phyloP scores from a whole-genome alignment of 2,888 invertebrate genomes.

The Unio delphinus region DNA sequence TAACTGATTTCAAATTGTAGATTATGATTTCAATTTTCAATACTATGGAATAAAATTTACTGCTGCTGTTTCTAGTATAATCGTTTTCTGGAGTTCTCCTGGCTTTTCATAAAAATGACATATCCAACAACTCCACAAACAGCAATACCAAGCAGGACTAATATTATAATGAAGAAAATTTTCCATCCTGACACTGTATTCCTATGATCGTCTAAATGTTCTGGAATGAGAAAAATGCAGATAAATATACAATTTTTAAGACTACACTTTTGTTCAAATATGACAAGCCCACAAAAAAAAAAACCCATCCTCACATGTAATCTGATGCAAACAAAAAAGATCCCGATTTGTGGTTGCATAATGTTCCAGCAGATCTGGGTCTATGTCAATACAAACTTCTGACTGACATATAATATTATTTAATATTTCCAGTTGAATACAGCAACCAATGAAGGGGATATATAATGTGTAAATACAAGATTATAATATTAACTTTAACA shows the following conservation, averaged over 20 bases:
- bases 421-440: too few species aligned
- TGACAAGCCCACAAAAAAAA: background rate
- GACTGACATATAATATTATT: too few species aligned
- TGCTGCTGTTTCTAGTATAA: slow-evolving; percentile 77
- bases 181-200: slow-evolving; percentile 88
- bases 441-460: too few species aligned
- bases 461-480: too few species aligned
- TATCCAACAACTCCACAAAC: slow-evolving; percentile 89
- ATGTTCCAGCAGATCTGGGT: too few species aligned
- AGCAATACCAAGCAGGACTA: slow-evolving; percentile 86
- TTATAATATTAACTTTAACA: too few species aligned
- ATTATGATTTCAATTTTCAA: too few species aligned
- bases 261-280: background rate
- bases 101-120: slow-evolving; percentile 93
- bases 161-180: slow-evolving; percentile 89
- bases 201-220: slow-evolving; percentile 87
- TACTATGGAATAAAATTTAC: background rate
- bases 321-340: background rate
- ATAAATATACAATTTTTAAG: background rate
- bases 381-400: too few species aligned
- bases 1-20: too few species aligned
- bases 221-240: slow-evolving; percentile 34
- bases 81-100: slow-evolving; percentile 90
- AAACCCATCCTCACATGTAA: background rate
- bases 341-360: too few species aligned